phyloP scores from a whole-genome alignment of 2,797 vertebrate species.

The Microctenopoma steveboyesi region DNA sequence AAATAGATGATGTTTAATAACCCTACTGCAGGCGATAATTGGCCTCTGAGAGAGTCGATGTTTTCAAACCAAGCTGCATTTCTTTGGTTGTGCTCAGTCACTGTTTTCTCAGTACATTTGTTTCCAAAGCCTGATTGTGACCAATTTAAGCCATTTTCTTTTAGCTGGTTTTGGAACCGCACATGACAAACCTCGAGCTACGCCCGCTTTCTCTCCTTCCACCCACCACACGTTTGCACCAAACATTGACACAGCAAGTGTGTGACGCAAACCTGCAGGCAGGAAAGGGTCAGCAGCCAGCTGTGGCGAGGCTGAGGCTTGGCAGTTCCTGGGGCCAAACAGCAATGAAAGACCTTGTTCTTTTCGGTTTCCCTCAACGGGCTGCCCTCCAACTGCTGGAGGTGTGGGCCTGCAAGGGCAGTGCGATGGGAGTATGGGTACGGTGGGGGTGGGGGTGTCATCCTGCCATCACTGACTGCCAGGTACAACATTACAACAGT shows the following conservation, averaged over 20 bases:
- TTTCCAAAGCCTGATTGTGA: slow-evolving; percentile 59
- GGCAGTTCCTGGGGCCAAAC: slow-evolving; percentile 65
- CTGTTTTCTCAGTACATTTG: slow-evolving; percentile 42
- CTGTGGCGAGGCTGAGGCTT: slow-evolving; percentile 69
- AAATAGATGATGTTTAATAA: slow-evolving; percentile 24
- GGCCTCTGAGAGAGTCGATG: slow-evolving; percentile 47
- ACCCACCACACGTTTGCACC: slow-evolving; percentile 47
- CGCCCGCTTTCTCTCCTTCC: slow-evolving; percentile 48
- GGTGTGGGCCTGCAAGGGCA: slow-evolving; percentile 54
- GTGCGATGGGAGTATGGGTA: slow-evolving; percentile 21
- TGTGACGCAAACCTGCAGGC: slow-evolving; percentile 64
- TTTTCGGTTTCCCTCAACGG: slow-evolving; percentile 60
- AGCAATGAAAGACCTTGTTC: slow-evolving; percentile 78
- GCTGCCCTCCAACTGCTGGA: slow-evolving; percentile 57
- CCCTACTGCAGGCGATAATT: slow-evolving; percentile 31
- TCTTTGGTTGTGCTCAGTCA: slow-evolving; percentile 25
- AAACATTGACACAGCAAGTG: slow-evolving; percentile 64
- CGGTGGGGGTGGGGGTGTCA: slow-evolving; percentile 44
- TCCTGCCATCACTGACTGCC: slow-evolving; percentile 67
- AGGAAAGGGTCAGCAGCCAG: slow-evolving; percentile 66
- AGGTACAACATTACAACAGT: slow-evolving; percentile 81
- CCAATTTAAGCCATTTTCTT: slow-evolving; percentile 44
- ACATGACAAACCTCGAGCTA: slow-evolving; percentile 55
- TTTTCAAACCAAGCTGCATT: slow-evolving; percentile 54
- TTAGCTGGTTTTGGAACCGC: slow-evolving; percentile 59